Evolutionary conservation across 1,140 invertebrate species (phyloP).

Genomic region (Goniozus legneri): DNA sequence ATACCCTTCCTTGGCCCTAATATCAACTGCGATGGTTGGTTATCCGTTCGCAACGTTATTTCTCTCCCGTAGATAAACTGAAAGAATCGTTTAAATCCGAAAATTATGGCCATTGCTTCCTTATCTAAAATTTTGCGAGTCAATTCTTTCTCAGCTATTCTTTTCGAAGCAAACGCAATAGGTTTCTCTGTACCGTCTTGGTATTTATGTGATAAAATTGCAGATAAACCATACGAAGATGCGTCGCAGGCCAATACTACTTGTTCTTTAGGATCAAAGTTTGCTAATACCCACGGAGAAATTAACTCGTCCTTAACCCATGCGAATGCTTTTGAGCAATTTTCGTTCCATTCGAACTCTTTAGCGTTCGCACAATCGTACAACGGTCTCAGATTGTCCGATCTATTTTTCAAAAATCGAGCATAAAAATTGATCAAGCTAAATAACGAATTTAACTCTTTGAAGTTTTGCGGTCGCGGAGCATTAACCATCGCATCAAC

Average conservation of each 20-base stretch:
- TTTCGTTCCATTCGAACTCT: slow-evolving; percentile 22
- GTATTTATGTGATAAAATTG: slow-evolving; percentile 14
- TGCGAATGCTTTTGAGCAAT: slow-evolving; percentile 23
- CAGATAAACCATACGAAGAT: slow-evolving; percentile 9
- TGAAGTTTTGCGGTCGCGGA: neutral
- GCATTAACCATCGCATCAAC: slow-evolving; percentile 4
- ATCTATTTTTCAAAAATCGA: neutral
- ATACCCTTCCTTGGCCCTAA: slow-evolving; percentile 36
- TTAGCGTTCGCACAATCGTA: slow-evolving; percentile 7
- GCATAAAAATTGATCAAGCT: neutral
- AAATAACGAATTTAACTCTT: neutral
- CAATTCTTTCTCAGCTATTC: slow-evolving; percentile 44
- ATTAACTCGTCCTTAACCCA: slow-evolving; percentile 29
- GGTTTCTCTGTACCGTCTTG: slow-evolving; percentile 28
- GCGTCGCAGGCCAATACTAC: slow-evolving; percentile 22
- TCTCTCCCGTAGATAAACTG: slow-evolving; percentile 52
- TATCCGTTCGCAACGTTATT: slow-evolving; percentile 53
- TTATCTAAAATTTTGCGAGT: slow-evolving; percentile 57
- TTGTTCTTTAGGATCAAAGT: slow-evolving; percentile 23
- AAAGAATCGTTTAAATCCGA: slow-evolving; percentile 2
- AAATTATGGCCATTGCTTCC: slow-evolving; percentile 44
- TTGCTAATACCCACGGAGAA: slow-evolving; percentile 22
- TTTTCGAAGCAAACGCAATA: slow-evolving; percentile 49
- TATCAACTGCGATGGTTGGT: slow-evolving; percentile 49
- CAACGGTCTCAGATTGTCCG: slow-evolving; percentile 17